phyloP scores from a whole-genome alignment of 92 coral and sea anemone species.

The Muricea muricata region DNA sequence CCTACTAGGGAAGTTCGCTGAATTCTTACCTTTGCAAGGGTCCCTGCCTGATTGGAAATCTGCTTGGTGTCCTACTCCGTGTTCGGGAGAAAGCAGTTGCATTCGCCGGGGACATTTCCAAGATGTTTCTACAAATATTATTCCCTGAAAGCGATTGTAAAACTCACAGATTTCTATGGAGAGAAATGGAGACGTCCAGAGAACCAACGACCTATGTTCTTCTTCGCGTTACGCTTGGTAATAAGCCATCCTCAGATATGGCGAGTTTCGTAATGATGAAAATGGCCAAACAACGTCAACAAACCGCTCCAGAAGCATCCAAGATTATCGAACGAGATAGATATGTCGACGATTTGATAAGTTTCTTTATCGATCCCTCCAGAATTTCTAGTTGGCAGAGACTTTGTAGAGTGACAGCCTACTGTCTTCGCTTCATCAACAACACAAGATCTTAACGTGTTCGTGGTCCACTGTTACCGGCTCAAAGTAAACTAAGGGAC shows the following conservation, averaged over 20 bases:
- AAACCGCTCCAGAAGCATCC: background rate
- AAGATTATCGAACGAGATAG: too few species aligned
- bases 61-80: background rate
- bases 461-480: slow-evolving; percentile 28
- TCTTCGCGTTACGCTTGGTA: slow-evolving; percentile 40
- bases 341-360: too few species aligned
- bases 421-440: background rate
- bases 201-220: slow-evolving; percentile 3
- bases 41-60: background rate
- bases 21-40: slow-evolving; percentile 33
- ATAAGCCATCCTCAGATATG: slow-evolving; percentile 49
- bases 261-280: slow-evolving; percentile 47
- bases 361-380: background rate
- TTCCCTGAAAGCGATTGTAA: slow-evolving; percentile 21
- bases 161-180: slow-evolving; percentile 50
- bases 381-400: background rate
- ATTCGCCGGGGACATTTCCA: slow-evolving; percentile 42
- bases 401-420: slow-evolving; percentile 21
- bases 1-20: slow-evolving; percentile 37
- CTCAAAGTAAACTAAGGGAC: slow-evolving; percentile 31
- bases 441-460: background rate
- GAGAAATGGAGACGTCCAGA: slow-evolving; percentile 35
- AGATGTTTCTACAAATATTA: slow-evolving; percentile 57
- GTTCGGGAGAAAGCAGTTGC: slow-evolving; percentile 41
- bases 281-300: background rate